These are phyloP conservation scores for Gryon sp. DNA, from an alignment of 1,140 invertebrate species.

Conservation along the genomic window DNA sequence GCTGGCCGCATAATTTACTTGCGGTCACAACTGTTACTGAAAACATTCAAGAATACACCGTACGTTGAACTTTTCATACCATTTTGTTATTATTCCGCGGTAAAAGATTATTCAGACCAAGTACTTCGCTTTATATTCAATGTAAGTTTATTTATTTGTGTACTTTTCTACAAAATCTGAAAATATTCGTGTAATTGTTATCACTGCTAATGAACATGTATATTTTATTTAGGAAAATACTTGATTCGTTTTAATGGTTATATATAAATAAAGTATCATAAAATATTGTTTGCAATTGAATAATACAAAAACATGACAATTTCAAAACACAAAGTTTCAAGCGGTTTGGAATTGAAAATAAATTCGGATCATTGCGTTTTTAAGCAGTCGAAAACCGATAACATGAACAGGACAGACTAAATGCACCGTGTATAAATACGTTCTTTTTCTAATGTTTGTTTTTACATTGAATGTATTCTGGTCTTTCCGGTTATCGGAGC, in stretches of 20 bases:
- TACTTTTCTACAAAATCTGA: too few species aligned
- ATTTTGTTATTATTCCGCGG: constrained; percentile 11
- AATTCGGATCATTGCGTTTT: constrained; percentile 14
- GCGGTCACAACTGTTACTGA: constrained; percentile 53
- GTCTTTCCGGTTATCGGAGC: constrained; percentile 3
- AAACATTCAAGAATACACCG: constrained; percentile 41
- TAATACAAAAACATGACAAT: too few species aligned
- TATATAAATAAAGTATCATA: too few species aligned
- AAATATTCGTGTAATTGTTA: too few species aligned
- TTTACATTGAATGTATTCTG: not conserved
- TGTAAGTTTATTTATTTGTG: too few species aligned
- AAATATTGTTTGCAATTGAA: too few species aligned
- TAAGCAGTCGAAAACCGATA: constrained; percentile 15
- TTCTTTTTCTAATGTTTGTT: not conserved
- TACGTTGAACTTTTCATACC: constrained; percentile 20
- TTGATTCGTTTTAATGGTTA: too few species aligned
- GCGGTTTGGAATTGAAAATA: not conserved
- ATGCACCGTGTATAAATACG: constrained; percentile 24
- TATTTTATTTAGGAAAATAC: too few species aligned
- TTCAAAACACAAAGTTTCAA: too few species aligned
- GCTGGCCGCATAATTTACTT: constrained; percentile 49
- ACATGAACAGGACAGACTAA: constrained; percentile 12
- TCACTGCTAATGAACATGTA: too few species aligned
- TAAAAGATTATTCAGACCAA: constrained; percentile 8
- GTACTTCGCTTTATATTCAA: too few species aligned